phyloP scores from a whole-genome alignment of 92 coral and sea anemone species.

The Scolanthus callimorphus region DNA sequence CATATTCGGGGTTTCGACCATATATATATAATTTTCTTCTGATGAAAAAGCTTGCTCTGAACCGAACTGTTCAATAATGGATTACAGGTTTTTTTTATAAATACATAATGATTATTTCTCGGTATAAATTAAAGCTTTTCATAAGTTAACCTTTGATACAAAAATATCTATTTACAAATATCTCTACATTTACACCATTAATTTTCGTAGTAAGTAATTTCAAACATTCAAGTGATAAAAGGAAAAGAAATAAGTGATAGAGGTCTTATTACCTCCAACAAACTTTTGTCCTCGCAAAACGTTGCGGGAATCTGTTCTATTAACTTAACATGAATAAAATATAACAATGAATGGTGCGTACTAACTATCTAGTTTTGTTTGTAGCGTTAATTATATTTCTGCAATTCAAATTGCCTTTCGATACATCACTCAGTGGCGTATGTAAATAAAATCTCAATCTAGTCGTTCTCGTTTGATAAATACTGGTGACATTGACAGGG shows the following conservation, averaged over 20 bases:
- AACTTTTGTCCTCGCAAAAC: too few species aligned
- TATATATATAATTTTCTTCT: not conserved
- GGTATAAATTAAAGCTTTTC: slow-evolving; percentile 23
- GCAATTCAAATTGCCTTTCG: not conserved
- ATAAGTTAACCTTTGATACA: slow-evolving; percentile 42
- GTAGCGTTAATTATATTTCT: not conserved
- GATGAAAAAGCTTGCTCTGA: not conserved
- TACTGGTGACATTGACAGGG: slow-evolving; percentile 13
- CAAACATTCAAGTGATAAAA: too few species aligned
- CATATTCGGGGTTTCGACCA: not conserved
- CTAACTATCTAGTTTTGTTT: not conserved
- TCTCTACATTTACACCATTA: slow-evolving; percentile 7
- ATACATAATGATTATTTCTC: slow-evolving; percentile 31
- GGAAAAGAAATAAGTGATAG: too few species aligned
- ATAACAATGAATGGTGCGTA: not conserved
- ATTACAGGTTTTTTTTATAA: slow-evolving; percentile 23
- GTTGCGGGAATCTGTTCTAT: not conserved
- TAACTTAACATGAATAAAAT: not conserved
- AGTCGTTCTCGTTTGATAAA: slow-evolving; percentile 24
- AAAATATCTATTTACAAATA: slow-evolving; percentile 25
- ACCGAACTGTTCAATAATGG: not conserved
- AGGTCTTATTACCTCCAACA: too few species aligned
- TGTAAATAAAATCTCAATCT: slow-evolving; percentile 42
- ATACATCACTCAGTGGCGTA: slow-evolving; percentile 35
- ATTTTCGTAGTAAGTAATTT: too few species aligned